Conservation (phyloP, 2,888 invertebrate species). For the Drosophila austrosaltans region DNA sequence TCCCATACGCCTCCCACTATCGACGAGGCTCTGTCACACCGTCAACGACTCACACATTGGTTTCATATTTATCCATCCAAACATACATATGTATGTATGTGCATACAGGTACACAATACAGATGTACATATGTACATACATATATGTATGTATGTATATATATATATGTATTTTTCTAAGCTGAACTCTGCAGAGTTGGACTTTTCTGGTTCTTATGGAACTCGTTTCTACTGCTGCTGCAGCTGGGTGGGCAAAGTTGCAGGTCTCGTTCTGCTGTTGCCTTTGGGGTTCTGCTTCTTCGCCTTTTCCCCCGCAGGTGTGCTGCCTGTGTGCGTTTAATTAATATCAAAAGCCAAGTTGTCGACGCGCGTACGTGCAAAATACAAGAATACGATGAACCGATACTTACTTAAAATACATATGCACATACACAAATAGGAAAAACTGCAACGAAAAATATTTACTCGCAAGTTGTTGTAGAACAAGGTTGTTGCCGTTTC, state of each 20-base stretch:
- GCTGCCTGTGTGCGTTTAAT: constrained; percentile 46
- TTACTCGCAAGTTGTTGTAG: constrained; percentile 41
- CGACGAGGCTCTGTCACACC: constrained; percentile 22
- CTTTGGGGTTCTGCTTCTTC: constrained; percentile 15
- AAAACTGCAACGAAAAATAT: constrained; percentile 23
- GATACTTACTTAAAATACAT: constrained; percentile 1
- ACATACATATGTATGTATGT: neutral
- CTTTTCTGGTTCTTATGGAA: constrained; percentile 33
- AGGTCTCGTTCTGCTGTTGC: constrained; percentile 37
- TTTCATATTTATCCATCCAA: constrained; percentile 5
- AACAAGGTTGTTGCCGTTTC: constrained; percentile 41
- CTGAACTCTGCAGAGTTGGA: constrained; percentile 10
- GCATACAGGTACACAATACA: too few relatives aligned
- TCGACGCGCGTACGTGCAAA: constrained; percentile 43
- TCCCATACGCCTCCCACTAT: constrained; percentile 5
- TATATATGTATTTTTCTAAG: constrained; percentile 23
- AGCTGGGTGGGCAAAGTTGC: constrained; percentile 40
- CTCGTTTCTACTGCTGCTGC: constrained; percentile 36
- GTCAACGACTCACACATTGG: constrained; percentile 17
- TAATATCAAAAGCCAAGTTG: constrained; percentile 46
- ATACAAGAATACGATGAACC: constrained; percentile 21
- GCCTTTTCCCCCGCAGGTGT: neutral
- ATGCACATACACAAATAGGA: neutral
- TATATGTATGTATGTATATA: neutral
- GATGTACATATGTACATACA: too few relatives aligned